These are phyloP conservation scores for Aplodontia rufa DNA, from an alignment of 2,113 vertebrate species.

Conservation along the genomic window DNA sequence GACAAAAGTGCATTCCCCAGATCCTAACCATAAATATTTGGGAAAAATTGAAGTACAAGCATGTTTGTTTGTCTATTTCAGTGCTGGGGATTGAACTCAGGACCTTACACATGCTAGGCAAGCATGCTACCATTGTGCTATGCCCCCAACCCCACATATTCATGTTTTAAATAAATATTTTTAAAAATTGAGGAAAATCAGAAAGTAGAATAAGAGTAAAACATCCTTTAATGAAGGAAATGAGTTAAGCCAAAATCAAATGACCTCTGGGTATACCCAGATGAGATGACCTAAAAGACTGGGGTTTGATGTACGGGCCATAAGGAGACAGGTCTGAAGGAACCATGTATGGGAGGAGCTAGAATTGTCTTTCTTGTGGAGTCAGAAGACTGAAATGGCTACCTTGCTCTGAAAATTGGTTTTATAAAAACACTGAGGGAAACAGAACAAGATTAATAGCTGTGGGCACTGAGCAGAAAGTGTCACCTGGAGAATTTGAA, in stretches of 20 bases:
- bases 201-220: conserved; percentile 3
- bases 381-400: not conserved
- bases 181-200: not conserved
- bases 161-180: not conserved
- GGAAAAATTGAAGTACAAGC: not conserved
- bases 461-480: not conserved
- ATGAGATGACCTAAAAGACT: not conserved
- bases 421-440: not conserved
- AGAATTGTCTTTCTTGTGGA: not conserved
- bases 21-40: not conserved
- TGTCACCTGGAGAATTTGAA: not conserved
- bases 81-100: no score
- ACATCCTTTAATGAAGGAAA: not conserved
- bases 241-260: not conserved
- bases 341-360: not conserved
- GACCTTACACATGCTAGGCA: no score
- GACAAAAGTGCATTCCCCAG: not conserved
- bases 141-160: no score
- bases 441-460: not conserved
- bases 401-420: not conserved
- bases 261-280: not conserved
- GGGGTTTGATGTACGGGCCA: not conserved
- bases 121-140: no score
- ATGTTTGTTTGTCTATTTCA: no score
- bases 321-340: not conserved